Conservation (phyloP, 2,888 invertebrate genomes). For the Aphodius granarius region DNA sequence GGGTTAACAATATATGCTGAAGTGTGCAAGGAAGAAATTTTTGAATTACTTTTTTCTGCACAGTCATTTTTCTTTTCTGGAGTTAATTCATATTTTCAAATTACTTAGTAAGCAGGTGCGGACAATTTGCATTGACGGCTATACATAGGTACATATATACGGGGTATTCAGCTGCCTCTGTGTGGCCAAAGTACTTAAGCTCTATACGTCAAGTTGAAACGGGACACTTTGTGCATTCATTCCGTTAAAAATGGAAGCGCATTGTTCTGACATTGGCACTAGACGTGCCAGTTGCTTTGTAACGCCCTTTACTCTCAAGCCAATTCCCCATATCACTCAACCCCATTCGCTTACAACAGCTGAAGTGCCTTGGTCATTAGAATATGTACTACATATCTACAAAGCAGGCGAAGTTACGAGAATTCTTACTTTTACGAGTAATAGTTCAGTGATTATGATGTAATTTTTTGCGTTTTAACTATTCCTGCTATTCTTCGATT, state of each 20-base stretch:
- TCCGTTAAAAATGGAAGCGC: not conserved
- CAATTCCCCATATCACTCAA: not conserved
- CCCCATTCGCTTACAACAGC: not conserved
- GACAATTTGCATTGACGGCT: not conserved
- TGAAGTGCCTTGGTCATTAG: not conserved
- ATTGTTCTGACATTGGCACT: not conserved
- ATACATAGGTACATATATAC: too few species aligned
- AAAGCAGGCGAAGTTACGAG: too few species aligned
- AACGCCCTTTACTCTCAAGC: not conserved
- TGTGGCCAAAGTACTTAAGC: not conserved
- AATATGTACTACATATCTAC: too few species aligned
- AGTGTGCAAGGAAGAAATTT: too few species aligned
- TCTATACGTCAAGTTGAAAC: not conserved
- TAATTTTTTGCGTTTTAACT: too few species aligned
- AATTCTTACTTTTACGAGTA: too few species aligned
- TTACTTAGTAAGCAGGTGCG: not conserved
- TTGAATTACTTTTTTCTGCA: too few species aligned
- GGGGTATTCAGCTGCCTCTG: not conserved
- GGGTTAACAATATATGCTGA: not conserved
- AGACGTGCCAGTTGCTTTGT: not conserved
- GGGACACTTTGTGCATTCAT: not conserved
- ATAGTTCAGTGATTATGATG: too few species aligned
- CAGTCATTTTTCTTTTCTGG: too few species aligned
- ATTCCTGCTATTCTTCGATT: too few species aligned
- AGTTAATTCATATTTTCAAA: too few species aligned